phyloP scores from a whole-genome alignment of 2,113 vertebrate species.

The Lepisosteus osseus region DNA sequence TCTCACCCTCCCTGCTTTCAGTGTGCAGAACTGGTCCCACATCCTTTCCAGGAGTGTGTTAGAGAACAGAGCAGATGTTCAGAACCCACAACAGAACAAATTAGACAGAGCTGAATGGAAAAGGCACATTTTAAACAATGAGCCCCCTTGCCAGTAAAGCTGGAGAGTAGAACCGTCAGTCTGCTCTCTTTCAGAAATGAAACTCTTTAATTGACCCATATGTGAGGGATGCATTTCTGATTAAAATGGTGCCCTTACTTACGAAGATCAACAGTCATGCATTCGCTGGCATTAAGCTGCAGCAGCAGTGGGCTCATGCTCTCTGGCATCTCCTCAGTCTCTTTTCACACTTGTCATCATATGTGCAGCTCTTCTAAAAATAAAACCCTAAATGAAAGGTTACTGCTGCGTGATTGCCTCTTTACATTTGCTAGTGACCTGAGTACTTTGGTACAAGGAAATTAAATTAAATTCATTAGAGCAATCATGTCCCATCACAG shows the following conservation, averaged over 20 bases:
- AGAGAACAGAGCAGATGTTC: not conserved
- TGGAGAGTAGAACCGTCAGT: not conserved
- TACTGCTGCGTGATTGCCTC: too few species aligned
- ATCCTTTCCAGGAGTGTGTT: conserved; percentile 1
- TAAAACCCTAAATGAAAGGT: too few species aligned
- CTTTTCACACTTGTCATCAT: too few species aligned
- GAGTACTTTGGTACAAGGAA: too few species aligned
- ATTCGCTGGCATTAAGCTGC: not conserved
- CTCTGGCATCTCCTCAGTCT: too few species aligned
- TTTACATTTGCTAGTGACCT: too few species aligned
- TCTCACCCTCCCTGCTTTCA: conserved; percentile 7
- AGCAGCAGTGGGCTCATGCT: not conserved
- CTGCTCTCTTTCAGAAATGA: not conserved
- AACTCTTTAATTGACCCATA: not conserved
- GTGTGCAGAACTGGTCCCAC: not conserved
- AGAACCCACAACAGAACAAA: not conserved
- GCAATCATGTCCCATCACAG: too few species aligned
- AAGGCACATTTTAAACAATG: not conserved
- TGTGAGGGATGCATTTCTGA: not conserved
- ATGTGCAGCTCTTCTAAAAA: too few species aligned
- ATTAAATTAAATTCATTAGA: too few species aligned
- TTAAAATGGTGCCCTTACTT: not conserved
- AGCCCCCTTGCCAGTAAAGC: not conserved
- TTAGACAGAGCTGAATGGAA: conserved; percentile 1
- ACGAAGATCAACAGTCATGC: not conserved